A percentile compares a stretch with the other conserved stretches of the same genome.
phyloP scores from a whole-genome alignment of 2,888 invertebrate genomes.

The Cataglyphis altisquamis region DNA sequence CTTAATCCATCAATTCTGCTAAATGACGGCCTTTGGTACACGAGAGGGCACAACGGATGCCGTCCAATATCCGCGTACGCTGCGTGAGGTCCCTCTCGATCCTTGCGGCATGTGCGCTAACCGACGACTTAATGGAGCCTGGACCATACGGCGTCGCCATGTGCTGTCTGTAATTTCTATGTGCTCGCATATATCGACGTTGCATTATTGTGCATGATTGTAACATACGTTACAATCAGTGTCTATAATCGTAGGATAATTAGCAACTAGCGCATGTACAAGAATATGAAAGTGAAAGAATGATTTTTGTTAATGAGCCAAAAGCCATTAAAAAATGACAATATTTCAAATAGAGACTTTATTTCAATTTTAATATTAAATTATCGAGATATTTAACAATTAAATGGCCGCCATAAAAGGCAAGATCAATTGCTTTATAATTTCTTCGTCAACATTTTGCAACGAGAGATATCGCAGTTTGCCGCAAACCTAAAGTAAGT shows the following conservation, averaged over 20 bases:
- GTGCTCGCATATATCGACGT: constrained; percentile 18
- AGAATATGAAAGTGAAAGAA: not conserved
- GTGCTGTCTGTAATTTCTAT: constrained; percentile 66
- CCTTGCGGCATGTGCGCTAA: constrained; percentile 41
- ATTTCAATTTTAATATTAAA: not conserved
- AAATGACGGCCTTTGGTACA: constrained; percentile 41
- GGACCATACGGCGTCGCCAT: constrained; percentile 63
- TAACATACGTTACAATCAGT: not conserved
- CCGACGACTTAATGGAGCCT: constrained; percentile 66
- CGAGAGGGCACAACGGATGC: constrained; percentile 30
- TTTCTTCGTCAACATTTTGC: constrained; percentile 1
- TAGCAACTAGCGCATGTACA: not conserved
- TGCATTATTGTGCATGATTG: not conserved
- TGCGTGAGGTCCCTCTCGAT: constrained; percentile 33
- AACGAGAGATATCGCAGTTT: constrained; percentile 13
- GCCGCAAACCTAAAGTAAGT: not conserved
- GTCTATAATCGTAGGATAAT: not conserved
- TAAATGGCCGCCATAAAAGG: not conserved
- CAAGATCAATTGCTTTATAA: not conserved
- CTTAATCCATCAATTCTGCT: constrained; percentile 62
- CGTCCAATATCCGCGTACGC: constrained; percentile 52
- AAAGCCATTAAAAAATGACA: not conserved
- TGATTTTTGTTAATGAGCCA: not conserved
- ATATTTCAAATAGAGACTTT: not conserved
- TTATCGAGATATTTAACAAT: not conserved